Evolutionary conservation across 2,797 vertebrate genomes (phyloP).

Genomic region (Silurus lanzhouensis): DNA sequence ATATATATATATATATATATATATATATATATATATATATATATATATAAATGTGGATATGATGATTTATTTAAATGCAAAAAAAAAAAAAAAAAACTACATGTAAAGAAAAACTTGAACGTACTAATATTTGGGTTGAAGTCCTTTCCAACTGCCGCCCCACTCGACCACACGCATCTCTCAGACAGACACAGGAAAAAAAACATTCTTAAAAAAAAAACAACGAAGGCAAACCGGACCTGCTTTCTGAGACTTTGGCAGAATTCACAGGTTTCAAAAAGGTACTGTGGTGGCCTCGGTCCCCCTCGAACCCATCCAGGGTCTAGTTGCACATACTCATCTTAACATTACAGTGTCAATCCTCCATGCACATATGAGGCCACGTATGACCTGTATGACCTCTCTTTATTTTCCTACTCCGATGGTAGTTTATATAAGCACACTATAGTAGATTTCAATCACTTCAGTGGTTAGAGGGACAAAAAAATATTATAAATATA

Average conservation of each 20-base stretch:
- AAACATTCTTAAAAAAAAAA: neutral
- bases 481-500: constrained; percentile 38
- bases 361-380: constrained; percentile 38
- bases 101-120: constrained; percentile 74
- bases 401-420: constrained; percentile 44
- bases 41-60: constrained; percentile 62
- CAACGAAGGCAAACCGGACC: neutral
- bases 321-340: constrained; percentile 35
- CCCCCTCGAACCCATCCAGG: constrained; percentile 16
- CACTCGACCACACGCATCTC: constrained; percentile 63
- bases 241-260: constrained; percentile 39
- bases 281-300: constrained; percentile 34
- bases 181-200: constrained; percentile 47
- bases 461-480: constrained; percentile 33
- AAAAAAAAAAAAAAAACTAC: constrained; percentile 65
- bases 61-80: constrained; percentile 76
- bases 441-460: constrained; percentile 40
- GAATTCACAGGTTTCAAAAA: constrained; percentile 32
- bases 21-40: constrained; percentile 5
- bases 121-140: constrained; percentile 71
- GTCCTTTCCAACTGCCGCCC: constrained; percentile 67
- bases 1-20: constrained; percentile 42
- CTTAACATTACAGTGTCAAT: constrained; percentile 35
- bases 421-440: constrained; percentile 48
- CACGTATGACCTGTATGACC: constrained; percentile 30